Conservation (phyloP, 2,888 invertebrate species). For the Mycalesis mineus region DNA sequence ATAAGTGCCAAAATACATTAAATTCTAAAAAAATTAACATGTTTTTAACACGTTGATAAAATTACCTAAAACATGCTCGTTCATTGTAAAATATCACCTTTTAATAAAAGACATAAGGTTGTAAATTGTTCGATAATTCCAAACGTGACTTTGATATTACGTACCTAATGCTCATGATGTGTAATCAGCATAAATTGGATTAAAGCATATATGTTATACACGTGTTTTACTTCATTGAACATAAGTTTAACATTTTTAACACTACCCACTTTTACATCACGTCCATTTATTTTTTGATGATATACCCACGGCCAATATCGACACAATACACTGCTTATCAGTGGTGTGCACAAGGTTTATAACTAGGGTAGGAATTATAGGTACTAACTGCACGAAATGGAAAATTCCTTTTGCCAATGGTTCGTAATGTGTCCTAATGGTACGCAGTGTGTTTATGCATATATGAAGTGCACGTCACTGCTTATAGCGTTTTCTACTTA, state of each 20-base stretch:
- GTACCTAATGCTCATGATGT: constrained; percentile 64
- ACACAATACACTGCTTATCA: too few relatives aligned
- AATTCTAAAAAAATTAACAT: not conserved
- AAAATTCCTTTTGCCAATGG: too few relatives aligned
- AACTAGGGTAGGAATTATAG: too few relatives aligned
- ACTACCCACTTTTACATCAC: too few relatives aligned
- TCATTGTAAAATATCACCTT: constrained; percentile 65
- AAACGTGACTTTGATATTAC: constrained; percentile 70
- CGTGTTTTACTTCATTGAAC: constrained; percentile 25
- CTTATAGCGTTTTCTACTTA: too few relatives aligned
- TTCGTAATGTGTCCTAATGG: too few relatives aligned
- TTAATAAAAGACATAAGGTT: constrained; percentile 60
- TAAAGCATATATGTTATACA: constrained; percentile 68
- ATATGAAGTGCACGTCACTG: too few relatives aligned
- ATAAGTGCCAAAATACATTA: not conserved
- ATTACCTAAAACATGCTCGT: constrained; percentile 30
- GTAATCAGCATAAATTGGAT: constrained; percentile 70
- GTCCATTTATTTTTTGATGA: too few relatives aligned
- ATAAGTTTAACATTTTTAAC: not conserved
- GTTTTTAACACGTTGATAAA: constrained; percentile 25
- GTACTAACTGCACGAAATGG: too few relatives aligned
- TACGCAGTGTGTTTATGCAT: too few relatives aligned
- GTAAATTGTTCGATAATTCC: constrained; percentile 70
- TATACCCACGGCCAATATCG: too few relatives aligned
- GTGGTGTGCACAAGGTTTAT: too few relatives aligned